Conservation (phyloP, 2,113 vertebrate genomes). For the Cynocephalus volans region DNA sequence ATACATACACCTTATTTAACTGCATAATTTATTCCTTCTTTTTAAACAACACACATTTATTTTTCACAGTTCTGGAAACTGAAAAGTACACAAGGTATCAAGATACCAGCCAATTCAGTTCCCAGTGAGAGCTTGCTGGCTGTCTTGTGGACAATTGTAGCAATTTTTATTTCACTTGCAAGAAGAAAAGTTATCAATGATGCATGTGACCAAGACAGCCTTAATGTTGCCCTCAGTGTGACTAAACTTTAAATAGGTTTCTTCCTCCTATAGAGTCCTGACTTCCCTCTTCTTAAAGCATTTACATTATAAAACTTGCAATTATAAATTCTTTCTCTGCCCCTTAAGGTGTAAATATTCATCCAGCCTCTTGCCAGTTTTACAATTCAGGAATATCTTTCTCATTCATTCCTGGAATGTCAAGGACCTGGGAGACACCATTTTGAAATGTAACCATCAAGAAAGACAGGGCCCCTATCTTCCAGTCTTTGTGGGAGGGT, state of each 20-base stretch:
- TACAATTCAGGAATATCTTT: constrained; percentile 35
- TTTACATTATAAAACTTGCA: constrained; percentile 32
- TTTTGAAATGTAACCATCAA: constrained; percentile 45
- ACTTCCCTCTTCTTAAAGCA: constrained; percentile 20
- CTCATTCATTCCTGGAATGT: neutral
- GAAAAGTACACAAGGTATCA: neutral
- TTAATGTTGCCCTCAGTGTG: neutral
- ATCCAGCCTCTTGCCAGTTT: constrained; percentile 29
- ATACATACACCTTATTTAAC: neutral
- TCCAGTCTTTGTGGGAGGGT: constrained; percentile 22
- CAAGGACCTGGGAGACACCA: constrained; percentile 58
- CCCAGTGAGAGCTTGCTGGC: neutral
- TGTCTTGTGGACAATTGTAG: neutral
- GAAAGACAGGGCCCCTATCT: constrained; percentile 4
- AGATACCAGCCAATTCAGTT: neutral
- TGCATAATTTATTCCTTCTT: neutral
- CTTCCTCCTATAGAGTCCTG: neutral
- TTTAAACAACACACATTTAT: neutral
- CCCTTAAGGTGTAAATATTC: constrained; percentile 33
- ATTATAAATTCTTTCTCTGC: constrained; percentile 30
- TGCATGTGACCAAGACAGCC: neutral
- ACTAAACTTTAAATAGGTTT: neutral
- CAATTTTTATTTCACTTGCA: constrained; percentile 42
- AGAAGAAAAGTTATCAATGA: neutral
- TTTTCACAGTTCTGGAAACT: neutral